phyloP scores from a whole-genome alignment of 2,888 invertebrate genomes.

The Conops quadrifasciatus region DNA sequence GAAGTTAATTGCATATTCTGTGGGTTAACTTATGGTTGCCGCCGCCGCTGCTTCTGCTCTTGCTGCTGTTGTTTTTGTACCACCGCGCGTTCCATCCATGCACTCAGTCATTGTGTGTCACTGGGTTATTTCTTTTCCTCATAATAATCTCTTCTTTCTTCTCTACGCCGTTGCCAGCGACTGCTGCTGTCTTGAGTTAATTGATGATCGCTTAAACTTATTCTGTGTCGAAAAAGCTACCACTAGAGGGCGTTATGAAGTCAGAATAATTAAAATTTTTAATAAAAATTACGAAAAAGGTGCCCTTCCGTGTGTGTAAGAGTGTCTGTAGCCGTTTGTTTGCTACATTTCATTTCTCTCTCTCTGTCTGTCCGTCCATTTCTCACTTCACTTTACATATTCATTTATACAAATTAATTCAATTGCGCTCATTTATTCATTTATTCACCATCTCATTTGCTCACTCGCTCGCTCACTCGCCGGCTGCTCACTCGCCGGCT shows the following conservation, averaged over 20 bases:
- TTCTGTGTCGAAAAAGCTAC: no score
- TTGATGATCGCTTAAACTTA: no score
- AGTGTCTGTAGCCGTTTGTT: slow-evolving; percentile 20
- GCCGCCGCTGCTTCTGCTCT: neutral
- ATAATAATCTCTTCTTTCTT: slow-evolving; percentile 17
- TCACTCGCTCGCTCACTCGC: slow-evolving; percentile 44
- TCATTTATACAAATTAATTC: slow-evolving; percentile 64
- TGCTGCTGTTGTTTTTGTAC: neutral
- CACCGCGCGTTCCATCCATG: neutral
- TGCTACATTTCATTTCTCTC: no score
- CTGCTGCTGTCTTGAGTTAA: neutral
- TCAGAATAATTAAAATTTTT: no score
- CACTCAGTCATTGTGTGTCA: slow-evolving; percentile 27
- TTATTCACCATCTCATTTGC: slow-evolving; percentile 15
- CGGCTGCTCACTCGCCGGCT: slow-evolving; percentile 47
- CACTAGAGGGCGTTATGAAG: no score
- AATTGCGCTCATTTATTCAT: slow-evolving; percentile 53
- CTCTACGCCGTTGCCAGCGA: slow-evolving; percentile 3
- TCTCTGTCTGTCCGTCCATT: slow-evolving; percentile 33
- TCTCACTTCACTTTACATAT: slow-evolving; percentile 56
- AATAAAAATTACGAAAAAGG: no score
- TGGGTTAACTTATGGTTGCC: slow-evolving; percentile 10
- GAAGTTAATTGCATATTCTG: slow-evolving; percentile 28
- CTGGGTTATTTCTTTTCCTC: slow-evolving; percentile 35
- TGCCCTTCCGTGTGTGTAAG: neutral